Conservation (phyloP, 2,888 invertebrate genomes). For the Alcis repandata region DNA sequence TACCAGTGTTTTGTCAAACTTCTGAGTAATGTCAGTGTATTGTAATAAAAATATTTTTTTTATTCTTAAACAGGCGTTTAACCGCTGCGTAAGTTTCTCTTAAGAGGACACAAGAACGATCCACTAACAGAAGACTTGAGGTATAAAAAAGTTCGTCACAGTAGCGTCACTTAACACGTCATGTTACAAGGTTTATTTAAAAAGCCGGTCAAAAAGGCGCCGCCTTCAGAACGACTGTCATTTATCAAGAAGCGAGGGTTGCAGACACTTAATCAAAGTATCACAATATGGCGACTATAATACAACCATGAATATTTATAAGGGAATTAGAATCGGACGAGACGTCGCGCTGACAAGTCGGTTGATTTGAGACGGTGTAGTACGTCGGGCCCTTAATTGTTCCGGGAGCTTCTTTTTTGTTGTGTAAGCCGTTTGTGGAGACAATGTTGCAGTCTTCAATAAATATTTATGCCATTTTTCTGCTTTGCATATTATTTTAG, state of each 20-base stretch:
- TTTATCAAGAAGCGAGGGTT: conserved; percentile 72
- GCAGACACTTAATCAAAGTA: conserved; percentile 83
- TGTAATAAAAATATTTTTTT: background rate
- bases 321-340: conserved; percentile 72
- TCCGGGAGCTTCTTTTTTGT: conserved; percentile 56
- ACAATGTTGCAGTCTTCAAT: conserved; percentile 4
- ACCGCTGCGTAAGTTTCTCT: background rate
- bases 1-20: background rate
- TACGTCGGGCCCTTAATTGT: conserved; percentile 62
- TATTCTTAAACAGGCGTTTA: background rate
- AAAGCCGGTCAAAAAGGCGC: conserved; percentile 52
- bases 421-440: conserved; percentile 27
- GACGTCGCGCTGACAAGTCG: conserved; percentile 58
- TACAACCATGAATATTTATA: conserved; percentile 82
- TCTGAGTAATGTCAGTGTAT: background rate
- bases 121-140: conserved; percentile 4
- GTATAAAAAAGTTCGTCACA: conserved; percentile 24
- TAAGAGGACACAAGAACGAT: background rate
- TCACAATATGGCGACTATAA: conserved; percentile 79
- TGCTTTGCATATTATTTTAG: background rate
- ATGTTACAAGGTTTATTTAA: conserved; percentile 37
- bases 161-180: conserved; percentile 36
- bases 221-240: conserved; percentile 54
- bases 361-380: conserved; percentile 69
- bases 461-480: background rate